A percentile compares a stretch with the other conserved stretches of the same genome.
phyloP scores from a whole-genome alignment of 2,888 invertebrate species.

The Nomada flava region DNA sequence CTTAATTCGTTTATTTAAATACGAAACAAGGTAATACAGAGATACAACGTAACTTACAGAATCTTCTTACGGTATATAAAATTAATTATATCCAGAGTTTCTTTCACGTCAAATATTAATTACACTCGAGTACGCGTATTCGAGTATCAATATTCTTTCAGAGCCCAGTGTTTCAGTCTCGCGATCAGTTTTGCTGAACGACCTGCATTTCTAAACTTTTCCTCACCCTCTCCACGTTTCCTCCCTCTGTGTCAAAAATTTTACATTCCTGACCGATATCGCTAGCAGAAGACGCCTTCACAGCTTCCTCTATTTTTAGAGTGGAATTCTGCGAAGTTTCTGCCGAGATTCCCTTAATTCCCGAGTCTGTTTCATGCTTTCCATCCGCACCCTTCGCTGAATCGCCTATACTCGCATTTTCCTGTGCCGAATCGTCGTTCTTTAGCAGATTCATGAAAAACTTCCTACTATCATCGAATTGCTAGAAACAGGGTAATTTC shows the following conservation, averaged over 20 bases:
- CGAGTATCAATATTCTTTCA: background rate
- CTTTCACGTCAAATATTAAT: background rate
- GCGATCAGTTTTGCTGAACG: constrained; percentile 58
- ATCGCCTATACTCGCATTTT: background rate
- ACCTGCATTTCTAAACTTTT: constrained; percentile 73
- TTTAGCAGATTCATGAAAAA: constrained; percentile 44
- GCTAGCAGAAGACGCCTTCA: background rate
- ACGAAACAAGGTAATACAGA: constrained; percentile 30
- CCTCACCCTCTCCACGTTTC: background rate
- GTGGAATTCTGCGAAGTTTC: background rate
- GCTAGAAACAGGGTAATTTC: constrained; percentile 3
- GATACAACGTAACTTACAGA: constrained; percentile 26
- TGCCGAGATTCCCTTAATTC: background rate
- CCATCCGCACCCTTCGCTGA: background rate
- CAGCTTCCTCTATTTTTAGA: background rate
- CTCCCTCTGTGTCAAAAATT: background rate
- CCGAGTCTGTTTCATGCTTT: background rate
- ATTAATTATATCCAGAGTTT: background rate
- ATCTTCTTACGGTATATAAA: constrained; percentile 11
- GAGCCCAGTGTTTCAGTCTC: background rate
- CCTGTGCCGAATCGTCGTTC: background rate
- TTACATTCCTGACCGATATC: background rate
- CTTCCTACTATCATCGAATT: constrained; percentile 21
- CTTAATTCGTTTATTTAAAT: constrained; percentile 55
- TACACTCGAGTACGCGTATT: background rate